A percentile compares a stretch with the other conserved stretches of the same genome.
Conservation (phyloP, 2,888 invertebrate genomes). For the Eupithecia vulgata region DNA sequence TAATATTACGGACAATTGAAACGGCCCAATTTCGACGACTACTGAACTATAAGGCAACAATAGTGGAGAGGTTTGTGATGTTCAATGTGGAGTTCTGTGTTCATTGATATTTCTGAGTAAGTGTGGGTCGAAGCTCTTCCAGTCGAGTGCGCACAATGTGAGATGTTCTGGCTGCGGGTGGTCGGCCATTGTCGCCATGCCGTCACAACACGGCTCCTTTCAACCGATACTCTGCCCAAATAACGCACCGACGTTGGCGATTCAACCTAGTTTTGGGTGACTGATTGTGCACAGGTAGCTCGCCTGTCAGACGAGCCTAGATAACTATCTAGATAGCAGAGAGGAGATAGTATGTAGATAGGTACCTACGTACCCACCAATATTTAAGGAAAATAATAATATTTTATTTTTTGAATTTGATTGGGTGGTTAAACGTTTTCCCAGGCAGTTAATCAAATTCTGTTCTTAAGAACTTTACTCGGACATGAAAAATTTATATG, state of each 20-base stretch:
- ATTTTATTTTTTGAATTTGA: too few species aligned
- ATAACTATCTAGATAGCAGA: background rate
- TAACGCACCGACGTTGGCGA: conserved; percentile 11
- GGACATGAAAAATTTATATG: too few species aligned
- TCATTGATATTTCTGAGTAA: conserved; percentile 70
- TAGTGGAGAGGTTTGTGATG: conserved; percentile 45
- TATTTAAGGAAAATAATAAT: too few species aligned
- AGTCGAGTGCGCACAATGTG: conserved; percentile 68
- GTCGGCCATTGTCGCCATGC: conserved; percentile 66
- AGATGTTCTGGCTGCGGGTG: conserved; percentile 68
- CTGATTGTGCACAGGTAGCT: background rate
- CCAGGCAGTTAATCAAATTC: too few species aligned
- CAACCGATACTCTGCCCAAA: conserved; percentile 27
- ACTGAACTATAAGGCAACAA: conserved; percentile 50
- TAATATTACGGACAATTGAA: conserved; percentile 68
- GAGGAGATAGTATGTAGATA: background rate
- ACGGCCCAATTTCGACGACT: conserved; percentile 68
- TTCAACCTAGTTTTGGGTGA: conserved; percentile 13
- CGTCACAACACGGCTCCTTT: conserved; percentile 66
- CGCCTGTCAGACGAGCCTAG: background rate
- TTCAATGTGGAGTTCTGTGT: conserved; percentile 51
- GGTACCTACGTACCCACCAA: background rate
- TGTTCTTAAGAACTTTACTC: too few species aligned
- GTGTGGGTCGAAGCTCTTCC: conserved; percentile 58
- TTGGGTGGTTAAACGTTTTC: too few species aligned